phyloP scores from a whole-genome alignment of 2,797 vertebrate species.

The Helicolenus hilgendorfi region DNA sequence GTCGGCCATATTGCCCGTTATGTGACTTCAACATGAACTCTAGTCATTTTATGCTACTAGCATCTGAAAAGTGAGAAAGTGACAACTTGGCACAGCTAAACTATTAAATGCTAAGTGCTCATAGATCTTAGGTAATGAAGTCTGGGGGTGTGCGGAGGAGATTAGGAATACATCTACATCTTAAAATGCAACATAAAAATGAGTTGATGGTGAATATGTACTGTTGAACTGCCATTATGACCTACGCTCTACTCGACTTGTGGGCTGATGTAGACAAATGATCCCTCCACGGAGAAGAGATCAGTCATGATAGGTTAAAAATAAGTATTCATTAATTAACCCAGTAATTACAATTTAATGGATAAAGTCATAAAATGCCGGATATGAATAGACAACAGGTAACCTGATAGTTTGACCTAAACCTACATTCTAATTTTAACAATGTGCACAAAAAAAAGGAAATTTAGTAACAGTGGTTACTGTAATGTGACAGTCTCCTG shows the following conservation, averaged over 20 bases:
- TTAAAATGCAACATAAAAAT: not conserved
- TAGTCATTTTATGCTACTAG: not conserved
- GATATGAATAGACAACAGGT: not conserved
- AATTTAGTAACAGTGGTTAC: not conserved
- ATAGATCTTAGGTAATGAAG: not conserved
- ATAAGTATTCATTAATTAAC: not conserved
- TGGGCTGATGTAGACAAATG: not conserved
- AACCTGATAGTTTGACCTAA: not conserved
- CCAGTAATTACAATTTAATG: not conserved
- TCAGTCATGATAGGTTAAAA: not conserved
- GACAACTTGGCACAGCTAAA: not conserved
- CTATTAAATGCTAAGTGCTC: not conserved
- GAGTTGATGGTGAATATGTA: not conserved
- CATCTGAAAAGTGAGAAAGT: not conserved
- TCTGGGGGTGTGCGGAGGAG: not conserved
- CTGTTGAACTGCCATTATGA: not conserved
- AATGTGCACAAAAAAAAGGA: not conserved
- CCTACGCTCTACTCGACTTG: not conserved
- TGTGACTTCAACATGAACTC: not conserved
- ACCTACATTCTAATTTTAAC: not conserved
- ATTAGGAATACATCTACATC: not conserved
- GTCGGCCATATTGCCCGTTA: not conserved
- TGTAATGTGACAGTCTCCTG: not conserved
- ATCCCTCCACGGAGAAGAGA: not conserved
- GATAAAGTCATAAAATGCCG: not conserved